Percentiles rank a stretch among this genome's conserved stretches.
Evolutionary conservation across 2,113 vertebrate species (phyloP).

Genomic region (Platycercus adscitus): DNA sequence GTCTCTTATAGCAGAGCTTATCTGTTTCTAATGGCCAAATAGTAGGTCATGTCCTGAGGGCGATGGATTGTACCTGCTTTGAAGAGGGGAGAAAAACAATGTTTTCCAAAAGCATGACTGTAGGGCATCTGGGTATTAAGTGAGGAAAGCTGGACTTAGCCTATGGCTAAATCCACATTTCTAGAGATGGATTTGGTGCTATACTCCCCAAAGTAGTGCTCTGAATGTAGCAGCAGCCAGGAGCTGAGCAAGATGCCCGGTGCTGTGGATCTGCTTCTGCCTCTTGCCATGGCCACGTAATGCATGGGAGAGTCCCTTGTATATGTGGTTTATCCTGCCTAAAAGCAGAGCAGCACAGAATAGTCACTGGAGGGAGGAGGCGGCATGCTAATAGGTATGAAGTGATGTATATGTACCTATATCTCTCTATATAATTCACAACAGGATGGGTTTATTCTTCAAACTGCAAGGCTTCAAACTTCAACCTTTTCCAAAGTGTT

Average conservation of each 20-base stretch:
- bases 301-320: fast-evolving
- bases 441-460: neutral
- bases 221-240: neutral
- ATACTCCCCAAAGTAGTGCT: fast-evolving
- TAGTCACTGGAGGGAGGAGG: neutral
- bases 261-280: neutral
- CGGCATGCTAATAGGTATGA: fast-evolving
- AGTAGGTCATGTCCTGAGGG: neutral
- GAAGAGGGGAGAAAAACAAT: neutral
- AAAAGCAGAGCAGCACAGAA: neutral
- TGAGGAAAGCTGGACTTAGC: neutral
- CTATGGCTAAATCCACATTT: neutral
- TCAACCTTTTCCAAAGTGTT: neutral
- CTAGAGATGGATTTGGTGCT: neutral
- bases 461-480: too few relatives aligned
- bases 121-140: neutral
- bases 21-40: neutral
- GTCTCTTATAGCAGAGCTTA: neutral
- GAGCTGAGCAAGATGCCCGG: neutral
- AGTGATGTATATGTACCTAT: fast-evolving
- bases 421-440: fast-evolving
- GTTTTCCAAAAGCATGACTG: neutral
- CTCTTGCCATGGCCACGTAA: fast-evolving
- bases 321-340: fast-evolving
- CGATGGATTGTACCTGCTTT: neutral